phyloP scores from a whole-genome alignment of 2,888 invertebrate species.

The Neocrepidodera transversa region DNA sequence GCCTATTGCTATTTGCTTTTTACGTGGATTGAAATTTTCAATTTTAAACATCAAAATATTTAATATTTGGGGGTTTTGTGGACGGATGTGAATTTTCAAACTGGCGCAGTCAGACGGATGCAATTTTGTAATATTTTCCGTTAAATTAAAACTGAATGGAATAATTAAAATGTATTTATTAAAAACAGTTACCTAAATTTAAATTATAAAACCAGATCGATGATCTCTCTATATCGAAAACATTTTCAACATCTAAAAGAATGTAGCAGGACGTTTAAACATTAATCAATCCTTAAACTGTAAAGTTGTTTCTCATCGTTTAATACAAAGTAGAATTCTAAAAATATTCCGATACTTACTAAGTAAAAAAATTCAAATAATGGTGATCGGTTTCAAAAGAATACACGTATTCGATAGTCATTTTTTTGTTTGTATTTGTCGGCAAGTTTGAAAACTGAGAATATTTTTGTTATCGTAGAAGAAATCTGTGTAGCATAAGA shows the following conservation, averaged over 20 bases:
- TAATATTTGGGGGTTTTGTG: neutral
- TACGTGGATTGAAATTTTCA: conserved; percentile 18
- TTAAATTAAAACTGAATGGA: neutral
- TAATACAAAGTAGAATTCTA: conserved; percentile 3
- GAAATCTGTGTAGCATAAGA: conserved; percentile 41
- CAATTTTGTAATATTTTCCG: neutral
- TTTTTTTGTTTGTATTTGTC: conserved; percentile 30
- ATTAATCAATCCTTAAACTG: neutral
- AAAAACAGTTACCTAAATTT: too few species aligned
- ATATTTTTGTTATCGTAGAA: conserved; percentile 41
- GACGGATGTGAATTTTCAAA: neutral
- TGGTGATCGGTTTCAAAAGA: conserved; percentile 39
- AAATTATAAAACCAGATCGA: too few species aligned
- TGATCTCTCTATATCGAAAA: too few species aligned
- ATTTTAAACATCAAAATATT: conserved; percentile 12
- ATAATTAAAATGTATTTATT: too few species aligned
- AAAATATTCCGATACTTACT: conserved; percentile 27
- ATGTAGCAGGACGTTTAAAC: too few species aligned
- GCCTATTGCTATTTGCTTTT: conserved; percentile 9
- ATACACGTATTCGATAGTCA: conserved; percentile 35
- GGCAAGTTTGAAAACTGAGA: conserved; percentile 32
- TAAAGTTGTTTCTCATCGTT: neutral
- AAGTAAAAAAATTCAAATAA: conserved; percentile 30
- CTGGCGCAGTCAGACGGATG: conserved; percentile 10
- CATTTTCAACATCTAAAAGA: too few species aligned